Conservation (phyloP, 2,888 invertebrate genomes). For the Oxyteleia sp. region DNA sequence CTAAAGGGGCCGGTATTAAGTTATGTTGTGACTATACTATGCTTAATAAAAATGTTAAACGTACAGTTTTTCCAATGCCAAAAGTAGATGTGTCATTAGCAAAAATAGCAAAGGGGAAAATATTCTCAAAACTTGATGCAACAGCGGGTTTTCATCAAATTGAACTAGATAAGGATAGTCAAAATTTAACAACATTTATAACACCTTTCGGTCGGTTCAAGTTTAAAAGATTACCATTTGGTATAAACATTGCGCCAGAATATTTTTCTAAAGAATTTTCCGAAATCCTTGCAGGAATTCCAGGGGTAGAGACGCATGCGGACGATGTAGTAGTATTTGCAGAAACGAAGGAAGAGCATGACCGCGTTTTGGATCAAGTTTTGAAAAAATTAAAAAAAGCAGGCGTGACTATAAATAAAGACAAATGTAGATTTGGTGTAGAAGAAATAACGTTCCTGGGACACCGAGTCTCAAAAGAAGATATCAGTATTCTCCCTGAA, state of each 20-base stretch:
- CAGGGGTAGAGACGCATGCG: constrained; percentile 44
- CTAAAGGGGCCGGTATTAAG: constrained; percentile 73
- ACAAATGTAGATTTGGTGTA: too few species aligned
- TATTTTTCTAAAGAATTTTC: constrained; percentile 54
- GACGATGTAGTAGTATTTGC: constrained; percentile 70
- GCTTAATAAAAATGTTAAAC: constrained; percentile 75
- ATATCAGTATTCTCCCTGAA: too few species aligned
- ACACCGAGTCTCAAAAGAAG: too few species aligned
- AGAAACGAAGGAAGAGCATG: too few species aligned
- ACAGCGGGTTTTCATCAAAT: constrained; percentile 66
- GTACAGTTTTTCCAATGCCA: constrained; percentile 75
- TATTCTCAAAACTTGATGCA: constrained; percentile 76
- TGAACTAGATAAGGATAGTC: constrained; percentile 52
- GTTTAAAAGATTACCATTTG: constrained; percentile 69
- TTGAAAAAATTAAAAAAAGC: too few species aligned
- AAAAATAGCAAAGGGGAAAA: constrained; percentile 59
- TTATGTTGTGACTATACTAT: constrained; percentile 79
- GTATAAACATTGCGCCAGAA: constrained; percentile 69
- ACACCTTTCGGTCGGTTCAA: constrained; percentile 69
- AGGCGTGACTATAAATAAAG: too few species aligned
- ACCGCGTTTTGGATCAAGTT: too few species aligned
- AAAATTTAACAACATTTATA: constrained; percentile 67
- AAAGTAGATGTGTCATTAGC: constrained; percentile 76
- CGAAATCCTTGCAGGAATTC: constrained; percentile 29
- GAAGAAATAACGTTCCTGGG: too few species aligned